Evolutionary conservation across 30 jellyfish, hydroid and myxozoan species (phyloP), one percentile per base, ranked within the genome.

Genomic region (Hydractinia echinata): DNA sequence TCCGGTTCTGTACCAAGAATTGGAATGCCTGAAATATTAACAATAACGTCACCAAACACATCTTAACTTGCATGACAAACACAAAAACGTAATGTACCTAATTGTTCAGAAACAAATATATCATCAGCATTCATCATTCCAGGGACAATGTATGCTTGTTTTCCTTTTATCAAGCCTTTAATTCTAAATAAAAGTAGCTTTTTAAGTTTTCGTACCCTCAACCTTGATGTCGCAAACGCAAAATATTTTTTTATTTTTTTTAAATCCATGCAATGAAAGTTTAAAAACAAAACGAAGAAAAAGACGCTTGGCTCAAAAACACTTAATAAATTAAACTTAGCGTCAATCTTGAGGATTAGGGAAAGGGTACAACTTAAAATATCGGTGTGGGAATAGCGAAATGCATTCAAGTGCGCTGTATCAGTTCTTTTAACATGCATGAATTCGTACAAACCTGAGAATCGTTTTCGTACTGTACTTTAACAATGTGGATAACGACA

Each of bases 1-100:
- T 92, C 95, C 19, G 98, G 96, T 51, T 84, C 95, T 30, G 92
- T 51, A 6, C 98, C 98, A 78, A 92, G 95, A 15, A 92, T 72
- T 15, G 98, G 96, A 18, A 84, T 77, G 61, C 82, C 97, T 85
- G 79, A 30, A 30, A 30, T 2, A 30, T 58, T 11, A 58, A 58
- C 69, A 0, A 58, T 16, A 1, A 58, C 3, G 69, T 13, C 15
- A 58, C 19, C 19, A 58, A 58, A 58, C 19, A 16, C 69, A 58
- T 58, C 19, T 58, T 11, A 11, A 58, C 15, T 11, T 30, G 44
- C 44, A 30, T 30, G 2, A 30, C 3, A 58, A 58, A 58, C 69
- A 58, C 15, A 58, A 30, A 30, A 30, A 30, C 2, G 2, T 30
- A 30, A 30, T 30, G 39, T 51, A 88, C 95, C 95, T 16, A 92